Conservation (phyloP, 2,888 invertebrate genomes). For the Tachina fera region DNA sequence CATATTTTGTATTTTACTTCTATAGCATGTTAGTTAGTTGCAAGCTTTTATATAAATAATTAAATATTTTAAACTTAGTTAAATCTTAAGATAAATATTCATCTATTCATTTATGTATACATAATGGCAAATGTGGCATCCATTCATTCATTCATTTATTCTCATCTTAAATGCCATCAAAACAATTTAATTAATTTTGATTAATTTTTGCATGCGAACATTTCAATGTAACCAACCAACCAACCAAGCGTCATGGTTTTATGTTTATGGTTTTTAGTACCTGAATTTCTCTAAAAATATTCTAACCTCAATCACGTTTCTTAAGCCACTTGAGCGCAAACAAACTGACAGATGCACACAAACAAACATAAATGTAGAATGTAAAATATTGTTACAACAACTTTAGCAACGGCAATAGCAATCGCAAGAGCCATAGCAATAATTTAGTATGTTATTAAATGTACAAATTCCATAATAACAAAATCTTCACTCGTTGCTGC, state of each 20-base stretch:
- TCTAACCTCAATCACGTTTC: constrained; percentile 68
- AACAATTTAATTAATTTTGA: constrained; percentile 37
- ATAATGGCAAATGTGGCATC: neutral
- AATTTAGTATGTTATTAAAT: constrained; percentile 33
- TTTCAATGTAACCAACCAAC: constrained; percentile 5
- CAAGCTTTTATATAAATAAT: neutral
- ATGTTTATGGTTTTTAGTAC: constrained; percentile 17
- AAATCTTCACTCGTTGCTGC: neutral
- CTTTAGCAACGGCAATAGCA: constrained; percentile 11
- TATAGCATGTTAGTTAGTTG: too few relatives aligned
- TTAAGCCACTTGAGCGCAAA: constrained; percentile 28
- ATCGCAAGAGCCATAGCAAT: constrained; percentile 22
- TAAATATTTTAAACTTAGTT: neutral
- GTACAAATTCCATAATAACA: constrained; percentile 47
- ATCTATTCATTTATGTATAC: constrained; percentile 1
- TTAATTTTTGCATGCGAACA: constrained; percentile 49
- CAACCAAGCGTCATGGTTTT: neutral
- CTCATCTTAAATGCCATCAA: constrained; percentile 38
- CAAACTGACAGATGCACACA: neutral
- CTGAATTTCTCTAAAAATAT: constrained; percentile 59
- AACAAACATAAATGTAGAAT: constrained; percentile 14
- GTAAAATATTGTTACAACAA: constrained; percentile 32
- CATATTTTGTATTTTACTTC: too few relatives aligned
- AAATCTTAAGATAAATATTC: neutral
- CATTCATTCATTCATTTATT: neutral